Evolutionary conservation across 35 echinoderm and acorn worm species (phyloP), one percentile per base, ranked within the genome.

Genomic region (Lytechinus pictus): DNA sequence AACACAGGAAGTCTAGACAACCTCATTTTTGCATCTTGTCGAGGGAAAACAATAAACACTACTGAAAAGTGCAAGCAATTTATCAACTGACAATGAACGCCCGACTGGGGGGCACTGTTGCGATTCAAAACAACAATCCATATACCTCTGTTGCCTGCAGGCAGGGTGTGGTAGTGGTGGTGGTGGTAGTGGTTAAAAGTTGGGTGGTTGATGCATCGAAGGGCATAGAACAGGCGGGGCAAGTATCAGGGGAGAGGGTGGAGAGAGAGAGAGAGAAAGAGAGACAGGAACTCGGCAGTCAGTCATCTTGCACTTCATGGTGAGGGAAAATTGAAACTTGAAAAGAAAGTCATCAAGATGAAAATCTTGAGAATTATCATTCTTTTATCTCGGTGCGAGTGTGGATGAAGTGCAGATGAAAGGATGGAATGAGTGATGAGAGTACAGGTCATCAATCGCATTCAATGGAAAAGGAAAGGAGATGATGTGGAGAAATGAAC

Each of bases 71-170:
- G 66, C 66, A n/a, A 79, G 1, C n/a, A 79, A 16, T 24, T 79
- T 24, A 79, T 79, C 66, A 79, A 79, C 66, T 79, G 66, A 24
- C 66, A 24, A 79, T 19, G 16, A n/a, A 79, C 1, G n/a, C 66
- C 66, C 66, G 6, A 79, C 0, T 58, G 16, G 14, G 14, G 66
- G 66, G 19, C 24, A 14, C 5, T 79, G 66, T 79, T n/a, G 66
- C n/a, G 19, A 79, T 79, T 16, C 88, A 90, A 90, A 52, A 90
- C 88, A 90, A 90, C 88, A 54, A 90, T 90, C 29, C 88, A 90
- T 29, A 90, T 90, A 90, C 88, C 88, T 90, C 52, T 90, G 28
- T 54, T 90, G 29, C 88, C 88, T 90, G 88, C 52, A 54, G 88
- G 88, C 29, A 14, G 88, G 88, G 14, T 44, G 33, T 44, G 33